Evolutionary conservation across 2,113 vertebrate genomes (phyloP), one percentile per base, ranked within the genome.

Genomic region (Lates calcarifer): DNA sequence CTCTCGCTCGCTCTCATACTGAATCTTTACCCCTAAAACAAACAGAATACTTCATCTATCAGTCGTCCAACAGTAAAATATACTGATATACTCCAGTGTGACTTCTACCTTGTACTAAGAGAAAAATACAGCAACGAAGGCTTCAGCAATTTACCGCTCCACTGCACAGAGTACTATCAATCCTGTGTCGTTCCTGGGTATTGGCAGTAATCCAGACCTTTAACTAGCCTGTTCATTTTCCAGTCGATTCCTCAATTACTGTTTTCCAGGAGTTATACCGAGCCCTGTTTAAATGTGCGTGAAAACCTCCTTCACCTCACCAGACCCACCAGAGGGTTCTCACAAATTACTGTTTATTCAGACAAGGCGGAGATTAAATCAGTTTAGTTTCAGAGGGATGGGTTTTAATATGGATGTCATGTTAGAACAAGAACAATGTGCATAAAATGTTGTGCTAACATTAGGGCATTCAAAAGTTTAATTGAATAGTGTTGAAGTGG

Each of bases 121-220:
- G 18, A 66, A 86, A 86, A 79, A 63, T 45, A 63, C 24, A 45
- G 45, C 18, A 6, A 67, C 61, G 18, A 75, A 63, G 69, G 57
- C 58, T 79, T 63, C 39, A 68, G 62, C 45, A 77, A 74, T 86
- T 81, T 77, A 69, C 39, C 65, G 79, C 77, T 22, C 56, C 4
- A 22, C 26, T 67, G 82, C 69, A 66, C 18, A 69, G 57, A 72
- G n/a, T 0, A 18, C 55, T 47, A 77, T 83, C 79, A 83, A 70
- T 79, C 67, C 67, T 41, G 6, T 18, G 49, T 47, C 1, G 20
- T 33, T 77, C 9, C 53, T 63, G 77, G 35, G 24, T 47, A 51
- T 24, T 83, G 68, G 80, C 75, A 64, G 71, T 10, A 65, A 65
- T 63, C 72, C 77, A 65, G 71, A n/a, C 37, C 17, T 69, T 68